Percentiles rank a stretch among this genome's conserved stretches.
These are phyloP conservation scores for Bombylius major DNA, from an alignment of 2,888 invertebrate species.

Conservation along the genomic window DNA sequence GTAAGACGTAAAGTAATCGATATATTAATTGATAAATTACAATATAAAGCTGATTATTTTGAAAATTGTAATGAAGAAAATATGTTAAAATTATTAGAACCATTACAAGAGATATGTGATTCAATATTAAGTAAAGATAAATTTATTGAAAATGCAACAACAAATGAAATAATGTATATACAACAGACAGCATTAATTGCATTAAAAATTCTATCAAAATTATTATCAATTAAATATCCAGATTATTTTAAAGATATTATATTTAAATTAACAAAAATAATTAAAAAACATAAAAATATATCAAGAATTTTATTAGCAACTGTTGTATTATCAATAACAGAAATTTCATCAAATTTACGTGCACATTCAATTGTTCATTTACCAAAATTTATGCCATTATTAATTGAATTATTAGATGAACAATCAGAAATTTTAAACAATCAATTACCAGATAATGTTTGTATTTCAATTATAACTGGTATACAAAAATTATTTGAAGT, in stretches of 20 bases:
- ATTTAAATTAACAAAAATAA: conserved; percentile 46
- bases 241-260: conserved; percentile 58
- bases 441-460: conserved; percentile 27
- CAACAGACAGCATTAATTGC: conserved; percentile 75
- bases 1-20: conserved; percentile 76
- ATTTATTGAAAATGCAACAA: conserved; percentile 27
- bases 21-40: conserved; percentile 67
- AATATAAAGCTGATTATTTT: conserved; percentile 51
- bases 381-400: conserved; percentile 65
- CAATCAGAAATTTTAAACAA: conserved; percentile 40
- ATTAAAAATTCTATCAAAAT: conserved; percentile 67
- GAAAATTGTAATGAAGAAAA: conserved; percentile 39
- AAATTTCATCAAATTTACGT: conserved; percentile 61
- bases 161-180: conserved; percentile 51
- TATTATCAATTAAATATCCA: conserved; percentile 53
- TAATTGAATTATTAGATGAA: conserved; percentile 53
- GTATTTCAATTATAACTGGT: conserved; percentile 49
- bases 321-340: conserved; percentile 62
- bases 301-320: conserved; percentile 49
- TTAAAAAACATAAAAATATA: conserved; percentile 23
- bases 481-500: conserved; percentile 72
- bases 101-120: conserved; percentile 47
- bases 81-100: conserved; percentile 46
- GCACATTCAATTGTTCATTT: conserved; percentile 61
- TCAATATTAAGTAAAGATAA: conserved; percentile 38